These are phyloP conservation scores for Lophochroa leadbeateri DNA, from an alignment of 2,113 vertebrate genomes.

Conservation along the genomic window DNA sequence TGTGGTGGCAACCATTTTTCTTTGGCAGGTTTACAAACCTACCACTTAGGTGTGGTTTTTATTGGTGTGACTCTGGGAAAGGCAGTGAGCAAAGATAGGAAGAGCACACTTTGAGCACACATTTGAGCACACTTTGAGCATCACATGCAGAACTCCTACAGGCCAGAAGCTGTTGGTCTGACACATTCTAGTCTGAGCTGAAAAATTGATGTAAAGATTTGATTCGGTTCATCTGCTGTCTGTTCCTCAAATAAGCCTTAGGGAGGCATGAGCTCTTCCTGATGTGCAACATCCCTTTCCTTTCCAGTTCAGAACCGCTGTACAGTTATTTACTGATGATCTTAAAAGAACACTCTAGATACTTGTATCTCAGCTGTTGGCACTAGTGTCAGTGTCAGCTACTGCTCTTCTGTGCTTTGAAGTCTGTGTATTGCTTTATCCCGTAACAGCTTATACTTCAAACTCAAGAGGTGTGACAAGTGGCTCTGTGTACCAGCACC, in stretches of 20 bases:
- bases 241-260: background rate
- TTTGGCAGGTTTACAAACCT: background rate
- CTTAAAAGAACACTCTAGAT: background rate
- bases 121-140: background rate
- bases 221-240: background rate
- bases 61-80: background rate
- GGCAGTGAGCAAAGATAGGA: background rate
- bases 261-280: background rate
- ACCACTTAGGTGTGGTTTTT: background rate
- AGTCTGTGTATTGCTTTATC: background rate
- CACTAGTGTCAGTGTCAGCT: background rate
- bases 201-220: background rate
- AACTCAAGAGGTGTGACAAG: background rate
- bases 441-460: background rate
- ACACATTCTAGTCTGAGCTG: background rate
- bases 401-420: conserved; percentile 7
- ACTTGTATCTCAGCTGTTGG: background rate
- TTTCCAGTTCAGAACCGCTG: background rate
- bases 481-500: background rate
- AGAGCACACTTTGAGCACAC: background rate
- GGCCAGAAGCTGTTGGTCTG: background rate
- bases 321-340: background rate
- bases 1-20: conserved; percentile 38
- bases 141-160: background rate
- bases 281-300: background rate